A percentile compares a stretch with the other conserved stretches of the same genome.
These are phyloP conservation scores for Propithecus coquereli DNA, from an alignment of 2,113 vertebrate genomes.

Conservation along the genomic window DNA sequence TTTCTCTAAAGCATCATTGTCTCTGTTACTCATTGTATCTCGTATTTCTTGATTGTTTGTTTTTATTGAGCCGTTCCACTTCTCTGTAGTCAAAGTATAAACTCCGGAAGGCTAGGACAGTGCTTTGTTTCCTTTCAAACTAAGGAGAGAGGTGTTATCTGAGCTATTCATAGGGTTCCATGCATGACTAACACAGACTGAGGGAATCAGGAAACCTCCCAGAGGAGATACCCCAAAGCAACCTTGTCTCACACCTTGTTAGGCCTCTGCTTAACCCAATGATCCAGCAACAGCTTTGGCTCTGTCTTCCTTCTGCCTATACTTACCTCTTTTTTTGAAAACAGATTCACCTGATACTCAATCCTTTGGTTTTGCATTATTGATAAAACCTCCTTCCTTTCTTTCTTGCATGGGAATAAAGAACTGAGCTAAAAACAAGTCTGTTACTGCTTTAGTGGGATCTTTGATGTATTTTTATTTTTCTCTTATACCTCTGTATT, in stretches of 20 bases:
- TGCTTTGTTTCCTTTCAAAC: slow-evolving; percentile 7
- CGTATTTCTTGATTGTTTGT: background rate
- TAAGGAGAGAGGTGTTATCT: background rate
- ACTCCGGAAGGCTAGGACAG: background rate
- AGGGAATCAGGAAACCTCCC: background rate
- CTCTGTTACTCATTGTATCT: background rate
- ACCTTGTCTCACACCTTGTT: background rate
- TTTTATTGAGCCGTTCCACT: background rate
- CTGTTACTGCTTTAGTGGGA: background rate
- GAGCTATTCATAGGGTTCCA: background rate
- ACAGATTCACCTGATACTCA: background rate
- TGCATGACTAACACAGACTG: background rate
- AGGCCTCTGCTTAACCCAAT: background rate
- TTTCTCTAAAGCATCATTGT: background rate
- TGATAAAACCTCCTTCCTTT: background rate
- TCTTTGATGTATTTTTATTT: slow-evolving; percentile 46
- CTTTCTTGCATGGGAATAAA: background rate
- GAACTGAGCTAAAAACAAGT: slow-evolving; percentile 10
- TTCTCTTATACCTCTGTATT: slow-evolving; percentile 33
- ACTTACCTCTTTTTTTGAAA: slow-evolving; percentile 1
- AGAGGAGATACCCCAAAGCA: background rate
- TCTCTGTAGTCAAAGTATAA: background rate
- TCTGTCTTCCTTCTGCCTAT: background rate
- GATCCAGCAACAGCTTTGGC: background rate
- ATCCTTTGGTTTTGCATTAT: background rate